Conservation (phyloP, 1,140 invertebrate species). For the Metaphire vulgaris region DNA sequence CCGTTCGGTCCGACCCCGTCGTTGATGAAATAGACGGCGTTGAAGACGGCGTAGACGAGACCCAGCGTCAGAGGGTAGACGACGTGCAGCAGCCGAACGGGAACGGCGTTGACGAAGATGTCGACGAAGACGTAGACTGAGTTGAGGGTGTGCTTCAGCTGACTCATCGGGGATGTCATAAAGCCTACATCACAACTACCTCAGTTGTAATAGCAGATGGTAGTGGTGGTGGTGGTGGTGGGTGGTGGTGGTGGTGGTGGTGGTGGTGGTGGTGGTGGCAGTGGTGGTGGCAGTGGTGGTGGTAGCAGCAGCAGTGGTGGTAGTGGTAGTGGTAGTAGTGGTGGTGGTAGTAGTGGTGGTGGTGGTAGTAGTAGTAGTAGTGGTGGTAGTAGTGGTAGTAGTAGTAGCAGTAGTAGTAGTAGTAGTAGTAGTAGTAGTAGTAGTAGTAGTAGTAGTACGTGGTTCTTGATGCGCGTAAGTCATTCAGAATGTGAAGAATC, state of each 20-base stretch:
- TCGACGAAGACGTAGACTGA: conserved; percentile 42
- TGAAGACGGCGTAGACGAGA: conserved; percentile 45
- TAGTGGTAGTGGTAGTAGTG: too few species aligned
- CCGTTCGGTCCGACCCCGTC: conserved; percentile 40
- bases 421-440: too few species aligned
- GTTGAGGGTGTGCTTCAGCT: conserved; percentile 44
- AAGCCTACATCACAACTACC: neutral
- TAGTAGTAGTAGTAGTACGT: too few species aligned
- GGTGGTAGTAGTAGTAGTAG: too few species aligned
- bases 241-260: neutral
- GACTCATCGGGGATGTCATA: neutral
- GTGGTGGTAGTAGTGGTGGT: too few species aligned
- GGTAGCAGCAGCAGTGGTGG: too few species aligned
- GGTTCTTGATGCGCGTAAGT: neutral
- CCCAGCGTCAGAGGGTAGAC: conserved; percentile 42
- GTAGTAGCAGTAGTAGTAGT: too few species aligned
- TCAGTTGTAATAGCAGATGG: neutral
- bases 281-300: too few species aligned
- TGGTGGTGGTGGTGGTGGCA: neutral
- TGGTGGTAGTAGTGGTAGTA: too few species aligned
- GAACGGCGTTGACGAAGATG: conserved; percentile 40
- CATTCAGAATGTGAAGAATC: neutral
- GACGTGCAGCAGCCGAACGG: conserved; percentile 45
- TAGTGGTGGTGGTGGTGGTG: neutral
- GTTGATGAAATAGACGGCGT: conserved; percentile 46